phyloP scores from a whole-genome alignment of 2,888 invertebrate genomes.

The Drosophila mettleri region DNA sequence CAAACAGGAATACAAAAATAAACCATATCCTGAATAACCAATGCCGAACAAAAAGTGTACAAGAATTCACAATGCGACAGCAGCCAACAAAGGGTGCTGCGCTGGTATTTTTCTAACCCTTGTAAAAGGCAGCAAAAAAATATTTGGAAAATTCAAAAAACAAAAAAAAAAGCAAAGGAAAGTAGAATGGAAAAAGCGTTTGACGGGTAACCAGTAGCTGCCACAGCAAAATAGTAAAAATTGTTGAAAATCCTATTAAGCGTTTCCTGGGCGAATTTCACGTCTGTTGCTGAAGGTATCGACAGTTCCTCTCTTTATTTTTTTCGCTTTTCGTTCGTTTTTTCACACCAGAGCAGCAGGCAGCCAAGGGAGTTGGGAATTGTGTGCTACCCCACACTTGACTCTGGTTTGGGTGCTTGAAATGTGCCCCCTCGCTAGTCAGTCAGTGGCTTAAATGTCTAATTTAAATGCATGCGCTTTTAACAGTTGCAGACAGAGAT shows the following conservation, averaged over 20 bases:
- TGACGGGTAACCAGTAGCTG: constrained; percentile 59
- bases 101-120: constrained; percentile 75
- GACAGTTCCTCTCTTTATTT: constrained; percentile 28
- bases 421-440: constrained; percentile 11
- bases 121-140: constrained; percentile 55
- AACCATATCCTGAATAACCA: constrained; percentile 65
- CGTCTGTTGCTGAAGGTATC: constrained; percentile 62
- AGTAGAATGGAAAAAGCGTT: too few species aligned
- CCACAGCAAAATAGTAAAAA: constrained; percentile 72
- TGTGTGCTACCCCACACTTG: constrained; percentile 39
- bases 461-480: constrained; percentile 84
- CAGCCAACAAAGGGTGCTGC: constrained; percentile 61
- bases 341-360: constrained; percentile 40
- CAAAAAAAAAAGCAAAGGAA: constrained; percentile 44
- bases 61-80: constrained; percentile 64
- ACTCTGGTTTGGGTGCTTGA: constrained; percentile 27
- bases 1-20: constrained; percentile 49
- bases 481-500: constrained; percentile 82
- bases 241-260: constrained; percentile 78
- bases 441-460: constrained; percentile 81
- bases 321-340: constrained; percentile 7
- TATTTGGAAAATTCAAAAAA: constrained; percentile 70
- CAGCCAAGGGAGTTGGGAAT: not conserved
- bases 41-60: constrained; percentile 52
- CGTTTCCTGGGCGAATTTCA: constrained; percentile 63